Evolutionary conservation across 1,140 invertebrate genomes (phyloP).

Genomic region (Zaprionus tsacasi): DNA sequence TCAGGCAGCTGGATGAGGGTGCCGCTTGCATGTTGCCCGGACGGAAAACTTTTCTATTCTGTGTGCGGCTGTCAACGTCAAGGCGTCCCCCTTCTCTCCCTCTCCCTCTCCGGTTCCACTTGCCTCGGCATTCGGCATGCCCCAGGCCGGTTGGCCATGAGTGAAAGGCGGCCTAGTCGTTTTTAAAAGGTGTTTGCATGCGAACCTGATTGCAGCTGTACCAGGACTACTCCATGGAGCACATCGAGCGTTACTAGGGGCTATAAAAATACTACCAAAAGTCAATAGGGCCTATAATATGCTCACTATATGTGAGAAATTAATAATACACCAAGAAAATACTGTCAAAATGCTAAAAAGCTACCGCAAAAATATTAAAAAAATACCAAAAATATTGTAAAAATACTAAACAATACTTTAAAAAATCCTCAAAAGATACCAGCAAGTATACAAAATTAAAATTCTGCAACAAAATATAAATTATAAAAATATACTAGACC

Average conservation of each 20-base stretch:
- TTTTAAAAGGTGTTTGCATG: slow-evolving; percentile 24
- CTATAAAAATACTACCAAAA: neutral
- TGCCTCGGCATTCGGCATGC: slow-evolving; percentile 1
- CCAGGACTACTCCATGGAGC: neutral
- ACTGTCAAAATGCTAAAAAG: too few species aligned
- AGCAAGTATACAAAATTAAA: too few species aligned
- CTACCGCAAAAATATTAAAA: too few species aligned
- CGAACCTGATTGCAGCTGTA: neutral
- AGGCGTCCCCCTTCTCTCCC: slow-evolving; percentile 25
- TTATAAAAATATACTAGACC: too few species aligned
- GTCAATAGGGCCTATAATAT: neutral
- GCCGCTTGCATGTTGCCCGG: slow-evolving; percentile 48
- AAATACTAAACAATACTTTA: too few species aligned
- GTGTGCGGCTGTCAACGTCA: slow-evolving; percentile 70
- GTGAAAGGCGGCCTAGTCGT: neutral
- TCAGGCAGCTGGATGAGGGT: slow-evolving; percentile 70
- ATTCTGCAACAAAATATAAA: too few species aligned
- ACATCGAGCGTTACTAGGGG: neutral
- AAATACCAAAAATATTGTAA: too few species aligned
- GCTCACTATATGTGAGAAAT: too few species aligned
- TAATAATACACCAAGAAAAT: too few species aligned
- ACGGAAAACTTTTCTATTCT: slow-evolving; percentile 60
- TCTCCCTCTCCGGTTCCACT: neutral
- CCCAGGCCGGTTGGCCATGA: slow-evolving; percentile 4
- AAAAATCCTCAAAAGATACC: too few species aligned